Conservation (phyloP, 1,140 invertebrate species). For the Apis mellifera region DNA sequence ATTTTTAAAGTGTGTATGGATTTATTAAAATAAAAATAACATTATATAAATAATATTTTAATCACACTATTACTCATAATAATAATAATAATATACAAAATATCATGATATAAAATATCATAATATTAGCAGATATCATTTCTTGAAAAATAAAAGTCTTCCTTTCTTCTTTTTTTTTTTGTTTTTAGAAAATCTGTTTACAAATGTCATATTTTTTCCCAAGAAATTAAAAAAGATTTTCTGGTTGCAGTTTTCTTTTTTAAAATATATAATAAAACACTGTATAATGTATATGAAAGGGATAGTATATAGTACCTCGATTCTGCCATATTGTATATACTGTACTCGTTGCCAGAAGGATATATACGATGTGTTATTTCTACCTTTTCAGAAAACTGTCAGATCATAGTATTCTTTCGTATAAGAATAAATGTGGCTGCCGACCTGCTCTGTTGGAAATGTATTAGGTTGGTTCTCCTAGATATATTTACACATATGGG, state of each 20-base stretch:
- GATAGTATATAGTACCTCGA: not conserved
- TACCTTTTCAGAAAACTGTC: constrained; percentile 17
- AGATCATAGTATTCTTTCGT: not conserved
- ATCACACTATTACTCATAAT: too few relatives aligned
- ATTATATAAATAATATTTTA: too few relatives aligned
- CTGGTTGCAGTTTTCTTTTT: not conserved
- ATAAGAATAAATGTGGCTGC: constrained; percentile 28
- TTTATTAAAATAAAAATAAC: too few relatives aligned
- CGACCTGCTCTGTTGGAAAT: not conserved
- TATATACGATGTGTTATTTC: constrained; percentile 16
- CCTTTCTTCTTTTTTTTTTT: too few relatives aligned
- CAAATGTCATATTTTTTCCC: too few relatives aligned
- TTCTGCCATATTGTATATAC: not conserved
- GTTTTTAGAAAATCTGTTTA: too few relatives aligned
- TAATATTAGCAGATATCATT: too few relatives aligned
- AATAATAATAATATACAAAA: too few relatives aligned
- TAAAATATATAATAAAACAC: not conserved
- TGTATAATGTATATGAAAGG: not conserved
- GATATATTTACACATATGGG: not conserved
- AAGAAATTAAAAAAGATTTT: not conserved
- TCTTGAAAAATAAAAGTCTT: too few relatives aligned
- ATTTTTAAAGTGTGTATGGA: too few relatives aligned
- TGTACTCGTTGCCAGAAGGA: not conserved
- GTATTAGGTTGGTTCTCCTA: not conserved
- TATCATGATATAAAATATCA: too few relatives aligned